Evolutionary conservation across 2,888 invertebrate species (phyloP), one percentile per base, ranked within the genome.

Genomic region (Heliconius ethilla): DNA sequence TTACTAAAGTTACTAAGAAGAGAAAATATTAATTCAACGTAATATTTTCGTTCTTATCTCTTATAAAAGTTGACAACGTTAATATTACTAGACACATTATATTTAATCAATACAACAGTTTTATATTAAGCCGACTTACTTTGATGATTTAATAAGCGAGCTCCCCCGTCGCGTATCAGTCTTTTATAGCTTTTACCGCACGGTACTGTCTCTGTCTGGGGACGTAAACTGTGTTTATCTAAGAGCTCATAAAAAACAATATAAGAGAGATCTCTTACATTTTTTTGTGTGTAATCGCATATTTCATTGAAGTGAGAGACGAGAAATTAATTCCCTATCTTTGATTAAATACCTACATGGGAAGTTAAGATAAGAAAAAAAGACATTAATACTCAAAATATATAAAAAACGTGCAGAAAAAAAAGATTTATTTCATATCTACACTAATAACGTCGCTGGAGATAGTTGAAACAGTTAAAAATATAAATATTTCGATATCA

Each of bases 191-290:
- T 62, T 59, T 75, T 75, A 55, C 59, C 51, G 27, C 66, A 69
- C 55, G 69, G 18, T 37, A 66, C 66, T 69, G 67, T 37, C 55
- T 67, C 63, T 62, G 40, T 74, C 59, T 27, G 29, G 45, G 74
- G 74, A 74, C 74, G 62, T 74, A 45, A 74, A 63, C 59, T 59
- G 59, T 74, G 65, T 74, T 74, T 65, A 65, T 74, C 74, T 74
- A n/a, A 29, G 45, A 74, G n/a, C 65, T 22, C 40, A 29, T 74
- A 65, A 29, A 65, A 18, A 63, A 62, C 29, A 9, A 25, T n/a
- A 13, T 55, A 18, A 11, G 40, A 40, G n/a, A 3, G 10, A 10
- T 59, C 59, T 59, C 59, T 51, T 51, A 7, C 6, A 22, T 51
- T 25, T 62, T 73, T 59, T 18, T 25, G 15, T 25, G 40, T 45